A percentile compares a stretch with the other conserved stretches of the same genome.
Conservation (phyloP, 2,888 invertebrate genomes). For the Epiblema foenella region DNA sequence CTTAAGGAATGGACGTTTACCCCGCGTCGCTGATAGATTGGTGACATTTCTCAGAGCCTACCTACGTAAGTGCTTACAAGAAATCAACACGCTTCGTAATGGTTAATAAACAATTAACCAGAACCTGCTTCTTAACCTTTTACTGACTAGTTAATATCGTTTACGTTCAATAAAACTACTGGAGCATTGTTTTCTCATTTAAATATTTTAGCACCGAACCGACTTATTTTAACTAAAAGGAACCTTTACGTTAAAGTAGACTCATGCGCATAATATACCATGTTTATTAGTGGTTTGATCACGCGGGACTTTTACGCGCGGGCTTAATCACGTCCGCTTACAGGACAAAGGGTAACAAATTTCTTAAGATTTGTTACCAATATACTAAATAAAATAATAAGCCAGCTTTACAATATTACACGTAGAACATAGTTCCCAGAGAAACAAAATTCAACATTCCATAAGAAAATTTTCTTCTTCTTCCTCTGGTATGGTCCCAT, state of each 20-base stretch:
- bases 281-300: constrained; percentile 6
- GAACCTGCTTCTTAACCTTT: background rate
- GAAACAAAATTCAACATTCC: background rate
- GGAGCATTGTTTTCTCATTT: background rate
- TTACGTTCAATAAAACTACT: background rate
- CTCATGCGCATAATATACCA: background rate
- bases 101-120: background rate
- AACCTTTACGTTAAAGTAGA: background rate
- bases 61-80: background rate
- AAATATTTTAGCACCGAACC: background rate
- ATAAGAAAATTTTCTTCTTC: too few species aligned
- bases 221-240: background rate
- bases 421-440: background rate
- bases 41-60: background rate
- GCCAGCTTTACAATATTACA: background rate
- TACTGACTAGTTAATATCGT: background rate
- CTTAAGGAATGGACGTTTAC: constrained; percentile 3
- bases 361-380: constrained; percentile 2
- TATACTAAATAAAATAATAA: background rate
- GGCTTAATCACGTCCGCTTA: background rate
- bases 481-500: too few species aligned
- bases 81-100: background rate
- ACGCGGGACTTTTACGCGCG: background rate
- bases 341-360: background rate
- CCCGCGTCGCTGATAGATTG: background rate